Evolutionary conservation across 2,797 vertebrate species (phyloP), one percentile per base, ranked within the genome.

Genomic region (Lateolabrax maculatus): DNA sequence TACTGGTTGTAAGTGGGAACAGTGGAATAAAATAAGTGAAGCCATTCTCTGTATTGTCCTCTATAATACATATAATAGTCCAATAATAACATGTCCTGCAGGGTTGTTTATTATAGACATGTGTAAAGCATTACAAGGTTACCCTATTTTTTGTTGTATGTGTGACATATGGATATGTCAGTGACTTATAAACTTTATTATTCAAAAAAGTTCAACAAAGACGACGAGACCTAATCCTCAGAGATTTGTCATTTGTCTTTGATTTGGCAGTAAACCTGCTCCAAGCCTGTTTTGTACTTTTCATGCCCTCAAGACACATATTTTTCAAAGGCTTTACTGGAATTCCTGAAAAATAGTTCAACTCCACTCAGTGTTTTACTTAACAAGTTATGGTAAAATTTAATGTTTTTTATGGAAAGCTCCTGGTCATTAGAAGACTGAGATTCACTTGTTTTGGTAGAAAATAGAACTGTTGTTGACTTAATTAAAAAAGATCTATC

Each of bases 301-400:
- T 66, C 15, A 75, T 80, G 55, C 73, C 79, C 25, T 60, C 41
- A 21, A 58, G 87, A 25, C 52, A 70, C 36, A 57, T 39, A 57
- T 79, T 81, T 67, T 67, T 57, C 4, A 13, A 31, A 60, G 19
- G 18, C 25, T 34, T 53, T 34, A 11, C 5, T 25, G 8, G 2
- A 15, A 57, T 55, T 36, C 2, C 23, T 62, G n/a, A 60, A 64
- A 65, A 1, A 1, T 37, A 10, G 16, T 23, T 52, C 21, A 12
- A 60, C 15, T 68, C 49, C 29, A 13, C 16, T 56, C 9, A 3
- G 2, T 3, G 0, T 66, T 62, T 68, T 3, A 46, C 37, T 64
- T 5, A 52, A 21, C 29, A 39, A 39, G 49, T 55, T 0, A 66
- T 7, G 9, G 3, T 13, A 48, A n/a, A n/a, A 25, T 43, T 19